phyloP scores from a whole-genome alignment of 1,140 invertebrate genomes.

The Papilio polyxenes region DNA sequence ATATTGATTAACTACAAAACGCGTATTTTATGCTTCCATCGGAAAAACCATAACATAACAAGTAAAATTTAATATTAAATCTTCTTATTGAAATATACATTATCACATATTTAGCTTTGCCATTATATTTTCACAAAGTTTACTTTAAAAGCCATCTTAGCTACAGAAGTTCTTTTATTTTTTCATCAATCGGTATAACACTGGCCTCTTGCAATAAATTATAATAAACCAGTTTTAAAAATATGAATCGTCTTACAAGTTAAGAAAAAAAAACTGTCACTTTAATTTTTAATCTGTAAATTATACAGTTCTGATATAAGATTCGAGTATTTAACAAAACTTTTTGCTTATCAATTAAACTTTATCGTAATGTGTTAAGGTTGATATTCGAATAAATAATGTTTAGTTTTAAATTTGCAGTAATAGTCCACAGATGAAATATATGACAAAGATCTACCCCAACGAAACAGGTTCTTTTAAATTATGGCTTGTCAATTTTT shows the following conservation, averaged over 20 bases:
- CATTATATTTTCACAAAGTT: background rate
- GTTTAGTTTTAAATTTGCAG: background rate
- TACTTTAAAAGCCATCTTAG: background rate
- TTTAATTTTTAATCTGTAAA: slow-evolving; percentile 39
- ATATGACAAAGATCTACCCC: slow-evolving; percentile 60
- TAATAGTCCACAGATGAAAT: slow-evolving; percentile 43
- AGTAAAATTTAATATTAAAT: too few species aligned
- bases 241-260: slow-evolving; percentile 24
- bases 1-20: too few species aligned
- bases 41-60: too few species aligned
- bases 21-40: too few species aligned
- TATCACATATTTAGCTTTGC: background rate
- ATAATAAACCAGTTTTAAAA: slow-evolving; percentile 20
- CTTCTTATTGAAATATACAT: too few species aligned
- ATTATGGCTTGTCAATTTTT: slow-evolving; percentile 69
- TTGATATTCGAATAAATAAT: slow-evolving; percentile 18
- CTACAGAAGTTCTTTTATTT: background rate
- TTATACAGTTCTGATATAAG: slow-evolving; percentile 35
- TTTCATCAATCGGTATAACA: background rate
- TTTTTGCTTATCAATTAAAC: slow-evolving; percentile 1
- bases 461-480: slow-evolving; percentile 70
- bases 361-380: background rate
- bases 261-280: slow-evolving; percentile 32
- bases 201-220: background rate
- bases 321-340: background rate